These are phyloP conservation scores for Bicyclus anynana DNA, from an alignment of 1,140 invertebrate genomes.

Conservation along the genomic window DNA sequence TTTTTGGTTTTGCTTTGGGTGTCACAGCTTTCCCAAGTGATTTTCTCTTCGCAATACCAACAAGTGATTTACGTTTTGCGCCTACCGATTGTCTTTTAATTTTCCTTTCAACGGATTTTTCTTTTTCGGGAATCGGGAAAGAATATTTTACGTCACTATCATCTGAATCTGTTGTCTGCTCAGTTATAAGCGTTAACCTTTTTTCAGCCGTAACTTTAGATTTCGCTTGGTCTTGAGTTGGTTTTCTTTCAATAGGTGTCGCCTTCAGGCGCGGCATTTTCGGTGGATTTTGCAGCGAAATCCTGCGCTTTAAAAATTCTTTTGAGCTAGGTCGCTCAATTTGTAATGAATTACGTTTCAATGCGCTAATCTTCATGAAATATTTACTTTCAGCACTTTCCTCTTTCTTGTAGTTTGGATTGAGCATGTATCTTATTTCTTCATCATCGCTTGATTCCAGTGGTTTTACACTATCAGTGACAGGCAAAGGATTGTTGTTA, in stretches of 20 bases:
- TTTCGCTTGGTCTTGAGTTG: neutral
- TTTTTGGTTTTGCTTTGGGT: constrained; percentile 44
- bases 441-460: constrained; percentile 59
- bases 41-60: constrained; percentile 54
- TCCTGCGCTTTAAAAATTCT: constrained; percentile 58
- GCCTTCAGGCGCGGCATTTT: constrained; percentile 57
- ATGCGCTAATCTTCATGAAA: constrained; percentile 62
- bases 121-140: constrained; percentile 54
- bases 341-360: constrained; percentile 61
- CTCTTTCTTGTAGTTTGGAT: constrained; percentile 52
- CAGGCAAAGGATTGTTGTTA: constrained; percentile 22
- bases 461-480: constrained; percentile 27
- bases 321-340: constrained; percentile 61
- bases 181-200: constrained; percentile 26
- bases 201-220: constrained; percentile 18
- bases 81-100: constrained; percentile 38
- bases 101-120: constrained; percentile 33
- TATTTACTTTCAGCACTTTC: constrained; percentile 40
- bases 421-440: constrained; percentile 68
- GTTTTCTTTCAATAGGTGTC: constrained; percentile 40
- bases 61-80: constrained; percentile 55
- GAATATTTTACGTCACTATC: constrained; percentile 70
- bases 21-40: constrained; percentile 45
- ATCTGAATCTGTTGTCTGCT: constrained; percentile 55
- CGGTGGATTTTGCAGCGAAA: constrained; percentile 56